phyloP scores from a whole-genome alignment of 1,140 invertebrate species.

The Dendrolimus kikuchii region DNA sequence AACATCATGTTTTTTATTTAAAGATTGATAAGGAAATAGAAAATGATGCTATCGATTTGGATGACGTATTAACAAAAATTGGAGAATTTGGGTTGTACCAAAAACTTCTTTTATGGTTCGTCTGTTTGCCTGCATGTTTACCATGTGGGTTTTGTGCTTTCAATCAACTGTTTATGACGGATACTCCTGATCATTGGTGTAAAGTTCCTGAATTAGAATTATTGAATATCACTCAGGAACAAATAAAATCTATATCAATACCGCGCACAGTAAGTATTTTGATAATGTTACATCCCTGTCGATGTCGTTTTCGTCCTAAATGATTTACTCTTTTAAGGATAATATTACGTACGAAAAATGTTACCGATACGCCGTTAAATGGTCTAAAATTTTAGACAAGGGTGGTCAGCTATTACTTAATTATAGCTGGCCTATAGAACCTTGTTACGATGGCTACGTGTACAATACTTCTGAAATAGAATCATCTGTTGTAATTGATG shows the following conservation, averaged over 20 bases:
- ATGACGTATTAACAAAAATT: slow-evolving; percentile 87
- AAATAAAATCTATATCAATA: slow-evolving; percentile 77
- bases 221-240: slow-evolving; percentile 67
- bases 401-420: slow-evolving; percentile 41
- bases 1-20: slow-evolving; percentile 10
- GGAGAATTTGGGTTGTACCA: slow-evolving; percentile 92
- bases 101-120: slow-evolving; percentile 87
- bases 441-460: slow-evolving; percentile 86
- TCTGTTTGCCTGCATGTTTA: slow-evolving; percentile 89
- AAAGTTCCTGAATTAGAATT: slow-evolving; percentile 76
- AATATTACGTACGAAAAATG: slow-evolving; percentile 60
- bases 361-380: slow-evolving; percentile 79
- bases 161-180: slow-evolving; percentile 91
- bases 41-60: slow-evolving; percentile 77
- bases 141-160: slow-evolving; percentile 93
- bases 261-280: slow-evolving; percentile 66
- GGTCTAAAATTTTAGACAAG: slow-evolving; percentile 73
- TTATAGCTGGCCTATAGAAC: slow-evolving; percentile 76
- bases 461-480: slow-evolving; percentile 79
- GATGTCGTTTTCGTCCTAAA: neutral
- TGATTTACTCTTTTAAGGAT: slow-evolving; percentile 34
- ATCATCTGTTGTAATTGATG: slow-evolving; percentile 88
- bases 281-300: neutral
- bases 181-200: slow-evolving; percentile 88
- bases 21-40: slow-evolving; percentile 41